Conservation (phyloP, 1,140 invertebrate genomes). For the Zaprionus kolodkinae region DNA sequence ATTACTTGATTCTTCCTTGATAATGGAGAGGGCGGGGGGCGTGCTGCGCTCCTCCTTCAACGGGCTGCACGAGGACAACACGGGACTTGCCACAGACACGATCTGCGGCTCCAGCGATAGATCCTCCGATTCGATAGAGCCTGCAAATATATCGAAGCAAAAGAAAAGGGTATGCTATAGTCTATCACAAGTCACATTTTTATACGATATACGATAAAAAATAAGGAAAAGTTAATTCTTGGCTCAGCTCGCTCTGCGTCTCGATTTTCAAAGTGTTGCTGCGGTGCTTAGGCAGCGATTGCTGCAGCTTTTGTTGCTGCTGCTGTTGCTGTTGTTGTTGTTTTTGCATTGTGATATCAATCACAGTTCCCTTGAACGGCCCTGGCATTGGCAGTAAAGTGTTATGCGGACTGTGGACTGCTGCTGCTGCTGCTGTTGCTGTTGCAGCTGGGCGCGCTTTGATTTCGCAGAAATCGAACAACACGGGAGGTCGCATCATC, state of each 20-base stretch:
- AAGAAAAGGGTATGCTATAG: slow-evolving; percentile 18
- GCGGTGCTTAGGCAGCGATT: slow-evolving; percentile 10
- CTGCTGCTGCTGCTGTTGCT: slow-evolving; percentile 23
- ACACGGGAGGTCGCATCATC: slow-evolving; percentile 81
- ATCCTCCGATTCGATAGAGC: slow-evolving; percentile 91
- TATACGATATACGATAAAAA: too few relatives aligned
- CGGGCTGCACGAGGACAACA: slow-evolving; percentile 85
- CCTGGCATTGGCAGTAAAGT: slow-evolving; percentile 55
- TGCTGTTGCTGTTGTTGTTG: neutral
- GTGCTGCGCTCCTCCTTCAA: slow-evolving; percentile 86
- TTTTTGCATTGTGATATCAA: slow-evolving; percentile 61
- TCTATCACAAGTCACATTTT: too few relatives aligned
- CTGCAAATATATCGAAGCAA: slow-evolving; percentile 85
- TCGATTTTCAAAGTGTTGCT: slow-evolving; percentile 14
- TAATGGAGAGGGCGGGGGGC: slow-evolving; percentile 86
- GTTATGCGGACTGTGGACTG: slow-evolving; percentile 6
- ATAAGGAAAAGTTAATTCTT: neutral
- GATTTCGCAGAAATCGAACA: slow-evolving; percentile 78
- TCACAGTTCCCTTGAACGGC: slow-evolving; percentile 75
- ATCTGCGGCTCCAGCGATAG: slow-evolving; percentile 88
- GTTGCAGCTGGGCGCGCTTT: slow-evolving; percentile 77
- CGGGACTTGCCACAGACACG: slow-evolving; percentile 83
- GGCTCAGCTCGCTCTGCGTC: slow-evolving; percentile 15
- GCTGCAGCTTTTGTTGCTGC: neutral
- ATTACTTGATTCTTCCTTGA: slow-evolving; percentile 90